Percentiles rank a stretch among this genome's conserved stretches.
phyloP scores from a whole-genome alignment of 1,140 invertebrate genomes.

The Ditylenchus dipsaci region DNA sequence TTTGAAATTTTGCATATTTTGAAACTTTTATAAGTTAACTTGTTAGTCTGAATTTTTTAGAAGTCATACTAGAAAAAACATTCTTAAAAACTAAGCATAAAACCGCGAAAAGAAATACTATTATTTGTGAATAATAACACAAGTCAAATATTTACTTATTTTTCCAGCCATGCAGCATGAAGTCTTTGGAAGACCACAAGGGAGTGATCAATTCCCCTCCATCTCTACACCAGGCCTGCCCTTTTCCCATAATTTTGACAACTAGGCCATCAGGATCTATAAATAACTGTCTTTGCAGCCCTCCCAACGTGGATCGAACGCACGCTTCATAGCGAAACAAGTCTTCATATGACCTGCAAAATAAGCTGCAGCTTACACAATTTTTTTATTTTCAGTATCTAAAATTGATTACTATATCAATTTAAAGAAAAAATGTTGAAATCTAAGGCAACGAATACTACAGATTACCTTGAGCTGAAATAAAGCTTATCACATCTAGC shows the following conservation, averaged over 20 bases:
- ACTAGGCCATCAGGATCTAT: background rate
- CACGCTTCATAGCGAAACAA: background rate
- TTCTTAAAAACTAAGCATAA: too few species aligned
- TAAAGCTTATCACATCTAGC: background rate
- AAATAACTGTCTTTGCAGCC: background rate
- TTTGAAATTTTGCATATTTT: too few species aligned
- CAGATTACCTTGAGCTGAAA: background rate
- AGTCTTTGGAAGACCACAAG: background rate
- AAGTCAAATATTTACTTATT: too few species aligned
- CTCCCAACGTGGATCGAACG: background rate
- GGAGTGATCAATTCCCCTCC: background rate
- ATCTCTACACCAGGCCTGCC: background rate
- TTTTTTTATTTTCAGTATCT: too few species aligned
- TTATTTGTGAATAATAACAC: too few species aligned
- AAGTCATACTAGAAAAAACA: too few species aligned
- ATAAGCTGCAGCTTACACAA: too few species aligned
- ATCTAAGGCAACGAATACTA: background rate
- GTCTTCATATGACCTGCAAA: background rate
- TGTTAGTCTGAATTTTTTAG: too few species aligned
- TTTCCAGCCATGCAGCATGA: background rate
- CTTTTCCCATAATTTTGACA: background rate
- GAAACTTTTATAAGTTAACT: too few species aligned
- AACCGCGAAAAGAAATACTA: too few species aligned
- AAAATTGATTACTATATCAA: background rate
- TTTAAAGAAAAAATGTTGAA: background rate